A percentile compares a stretch with the other conserved stretches of the same genome.
Conservation (phyloP, 2,797 vertebrate species). For the Bradypodion pumilum region DNA sequence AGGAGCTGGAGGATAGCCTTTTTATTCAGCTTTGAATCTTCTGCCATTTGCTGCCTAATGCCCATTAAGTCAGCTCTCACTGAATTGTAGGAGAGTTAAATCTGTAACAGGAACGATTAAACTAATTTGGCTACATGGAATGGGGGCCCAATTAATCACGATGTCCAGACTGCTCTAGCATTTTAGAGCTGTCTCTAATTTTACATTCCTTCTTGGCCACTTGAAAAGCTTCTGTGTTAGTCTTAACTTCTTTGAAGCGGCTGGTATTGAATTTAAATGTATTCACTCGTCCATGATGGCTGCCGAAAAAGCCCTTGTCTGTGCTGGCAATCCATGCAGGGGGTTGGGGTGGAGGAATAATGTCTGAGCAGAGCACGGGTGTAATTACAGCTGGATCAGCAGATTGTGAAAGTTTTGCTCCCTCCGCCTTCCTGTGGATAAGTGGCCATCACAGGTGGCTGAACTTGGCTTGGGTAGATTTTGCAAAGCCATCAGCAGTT, state of each 20-base stretch:
- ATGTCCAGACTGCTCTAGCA: slow-evolving; percentile 22
- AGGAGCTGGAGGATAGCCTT: neutral
- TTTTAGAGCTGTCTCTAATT: slow-evolving; percentile 15
- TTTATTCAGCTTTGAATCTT: neutral
- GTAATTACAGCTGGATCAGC: neutral
- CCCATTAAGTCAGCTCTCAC: neutral
- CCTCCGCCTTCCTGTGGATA: neutral
- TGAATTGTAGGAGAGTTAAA: slow-evolving; percentile 1
- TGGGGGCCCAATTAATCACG: slow-evolving; percentile 21
- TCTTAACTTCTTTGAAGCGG: slow-evolving; percentile 38
- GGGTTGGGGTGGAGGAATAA: neutral
- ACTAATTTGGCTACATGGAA: slow-evolving; percentile 24
- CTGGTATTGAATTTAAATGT: slow-evolving; percentile 33
- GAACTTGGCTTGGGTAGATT: neutral
- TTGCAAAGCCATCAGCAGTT: neutral
- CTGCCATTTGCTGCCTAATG: neutral
- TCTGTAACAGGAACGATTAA: slow-evolving; percentile 1
- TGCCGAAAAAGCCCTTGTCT: slow-evolving; percentile 14
- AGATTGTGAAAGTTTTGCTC: neutral
- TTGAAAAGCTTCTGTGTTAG: slow-evolving; percentile 33
- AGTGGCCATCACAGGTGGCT: neutral
- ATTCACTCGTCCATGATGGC: neutral
- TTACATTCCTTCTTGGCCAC: slow-evolving; percentile 36
- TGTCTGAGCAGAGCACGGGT: neutral
- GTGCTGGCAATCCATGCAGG: slow-evolving; percentile 6